Evolutionary conservation across 2,113 vertebrate genomes (phyloP).

Genomic region (Ornithorhynchus anatinus): DNA sequence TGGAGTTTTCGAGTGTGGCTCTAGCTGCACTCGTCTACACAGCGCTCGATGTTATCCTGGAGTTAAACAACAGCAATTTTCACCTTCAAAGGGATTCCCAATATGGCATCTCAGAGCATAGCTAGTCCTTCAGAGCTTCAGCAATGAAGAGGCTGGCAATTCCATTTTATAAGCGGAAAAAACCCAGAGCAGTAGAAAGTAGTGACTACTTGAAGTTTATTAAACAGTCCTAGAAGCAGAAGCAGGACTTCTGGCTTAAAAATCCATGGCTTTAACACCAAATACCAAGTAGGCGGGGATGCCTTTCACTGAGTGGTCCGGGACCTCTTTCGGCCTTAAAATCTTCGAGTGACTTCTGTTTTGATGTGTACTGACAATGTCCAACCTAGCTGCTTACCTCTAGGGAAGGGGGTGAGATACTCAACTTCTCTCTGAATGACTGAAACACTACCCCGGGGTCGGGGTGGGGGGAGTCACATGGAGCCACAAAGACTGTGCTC

Average conservation of each 20-base stretch:
- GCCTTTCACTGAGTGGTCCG: background rate
- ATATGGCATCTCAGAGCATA: too few species aligned
- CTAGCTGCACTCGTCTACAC: too few species aligned
- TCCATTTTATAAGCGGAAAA: background rate
- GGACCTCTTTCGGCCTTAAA: background rate
- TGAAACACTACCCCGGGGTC: constrained; percentile 3
- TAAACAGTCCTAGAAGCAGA: background rate
- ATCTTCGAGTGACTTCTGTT: constrained; percentile 1
- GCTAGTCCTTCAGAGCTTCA: background rate
- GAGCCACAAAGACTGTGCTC: background rate
- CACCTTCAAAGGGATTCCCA: background rate
- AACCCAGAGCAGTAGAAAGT: background rate
- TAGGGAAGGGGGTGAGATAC: constrained; percentile 4
- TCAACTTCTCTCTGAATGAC: background rate
- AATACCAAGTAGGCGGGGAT: background rate
- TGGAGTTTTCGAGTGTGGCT: too few species aligned
- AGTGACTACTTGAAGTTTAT: background rate
- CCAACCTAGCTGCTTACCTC: constrained; percentile 8
- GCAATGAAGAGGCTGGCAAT: background rate
- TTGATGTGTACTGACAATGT: background rate
- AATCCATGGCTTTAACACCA: background rate
- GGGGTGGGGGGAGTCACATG: constrained; percentile 1
- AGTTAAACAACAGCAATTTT: too few species aligned
- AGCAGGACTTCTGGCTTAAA: background rate
- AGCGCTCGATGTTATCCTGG: too few species aligned